These are phyloP conservation scores for Patagioenas fasciata DNA, from an alignment of 2,113 vertebrate genomes.

Conservation along the genomic window DNA sequence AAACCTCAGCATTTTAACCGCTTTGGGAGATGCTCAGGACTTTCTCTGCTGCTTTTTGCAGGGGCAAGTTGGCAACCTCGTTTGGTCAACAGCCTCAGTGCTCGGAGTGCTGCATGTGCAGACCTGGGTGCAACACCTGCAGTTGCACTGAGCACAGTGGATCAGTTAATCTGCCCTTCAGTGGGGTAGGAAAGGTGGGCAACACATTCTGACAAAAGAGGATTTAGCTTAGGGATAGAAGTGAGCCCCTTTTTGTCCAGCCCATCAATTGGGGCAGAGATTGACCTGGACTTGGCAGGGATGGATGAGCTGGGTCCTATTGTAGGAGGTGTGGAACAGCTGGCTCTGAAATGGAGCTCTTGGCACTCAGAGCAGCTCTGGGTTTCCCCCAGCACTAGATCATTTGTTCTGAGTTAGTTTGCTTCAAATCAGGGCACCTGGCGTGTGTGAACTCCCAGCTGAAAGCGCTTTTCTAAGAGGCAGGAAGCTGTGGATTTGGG, in stretches of 20 bases:
- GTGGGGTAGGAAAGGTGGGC: background rate
- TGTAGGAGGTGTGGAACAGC: background rate
- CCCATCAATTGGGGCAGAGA: background rate
- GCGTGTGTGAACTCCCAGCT: accelerated
- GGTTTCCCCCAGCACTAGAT: background rate
- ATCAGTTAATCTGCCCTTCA: accelerated
- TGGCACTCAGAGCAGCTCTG: background rate
- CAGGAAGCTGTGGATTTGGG: no score
- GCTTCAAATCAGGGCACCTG: background rate
- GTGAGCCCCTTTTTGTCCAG: background rate
- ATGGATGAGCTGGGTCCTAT: accelerated
- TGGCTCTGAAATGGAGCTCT: background rate
- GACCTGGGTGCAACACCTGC: accelerated
- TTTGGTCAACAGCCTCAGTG: background rate
- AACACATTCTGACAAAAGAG: background rate
- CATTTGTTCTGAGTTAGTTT: background rate
- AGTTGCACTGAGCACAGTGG: background rate
- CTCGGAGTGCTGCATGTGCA: accelerated
- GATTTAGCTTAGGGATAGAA: background rate
- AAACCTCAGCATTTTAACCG: background rate
- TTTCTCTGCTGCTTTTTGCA: background rate
- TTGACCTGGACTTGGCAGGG: background rate
- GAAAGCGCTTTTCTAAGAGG: background rate
- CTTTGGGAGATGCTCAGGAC: background rate
- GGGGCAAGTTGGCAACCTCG: accelerated